Conservation (phyloP, 2,888 invertebrate species). For the Apamea epomidion region DNA sequence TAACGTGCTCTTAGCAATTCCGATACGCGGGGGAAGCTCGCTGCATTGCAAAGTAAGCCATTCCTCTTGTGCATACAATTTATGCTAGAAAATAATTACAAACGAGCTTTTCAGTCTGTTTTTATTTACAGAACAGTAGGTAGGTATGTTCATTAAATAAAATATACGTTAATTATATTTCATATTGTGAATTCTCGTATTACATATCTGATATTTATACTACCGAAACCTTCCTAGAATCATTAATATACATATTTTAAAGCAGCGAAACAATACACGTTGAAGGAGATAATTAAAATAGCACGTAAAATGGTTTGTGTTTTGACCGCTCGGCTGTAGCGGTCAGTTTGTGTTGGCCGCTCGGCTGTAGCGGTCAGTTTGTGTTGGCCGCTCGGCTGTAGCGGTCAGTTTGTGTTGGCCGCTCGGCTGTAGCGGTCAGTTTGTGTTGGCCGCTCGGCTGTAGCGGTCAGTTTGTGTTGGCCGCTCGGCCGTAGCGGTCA, state of each 20-base stretch:
- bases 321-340: constrained; percentile 21
- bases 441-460: constrained; percentile 23
- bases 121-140: background rate
- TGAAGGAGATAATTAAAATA: constrained; percentile 28
- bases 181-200: background rate
- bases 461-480: constrained; percentile 40
- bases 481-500: constrained; percentile 39
- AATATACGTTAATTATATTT: constrained; percentile 1
- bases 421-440: constrained; percentile 46
- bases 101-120: background rate
- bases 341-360: constrained; percentile 38
- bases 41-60: constrained; percentile 25
- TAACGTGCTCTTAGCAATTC: constrained; percentile 51
- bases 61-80: constrained; percentile 25
- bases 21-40: constrained; percentile 33
- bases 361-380: constrained; percentile 48
- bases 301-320: constrained; percentile 28
- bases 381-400: constrained; percentile 14
- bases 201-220: background rate
- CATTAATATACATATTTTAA: constrained; percentile 7
- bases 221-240: background rate
- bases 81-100: constrained; percentile 40
- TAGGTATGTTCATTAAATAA: background rate
- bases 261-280: constrained; percentile 18
- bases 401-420: constrained; percentile 38